Percentiles rank a stretch among this genome's conserved stretches.
phyloP scores from a whole-genome alignment of 1,140 invertebrate genomes.

The Macrocentrus cingulum region DNA sequence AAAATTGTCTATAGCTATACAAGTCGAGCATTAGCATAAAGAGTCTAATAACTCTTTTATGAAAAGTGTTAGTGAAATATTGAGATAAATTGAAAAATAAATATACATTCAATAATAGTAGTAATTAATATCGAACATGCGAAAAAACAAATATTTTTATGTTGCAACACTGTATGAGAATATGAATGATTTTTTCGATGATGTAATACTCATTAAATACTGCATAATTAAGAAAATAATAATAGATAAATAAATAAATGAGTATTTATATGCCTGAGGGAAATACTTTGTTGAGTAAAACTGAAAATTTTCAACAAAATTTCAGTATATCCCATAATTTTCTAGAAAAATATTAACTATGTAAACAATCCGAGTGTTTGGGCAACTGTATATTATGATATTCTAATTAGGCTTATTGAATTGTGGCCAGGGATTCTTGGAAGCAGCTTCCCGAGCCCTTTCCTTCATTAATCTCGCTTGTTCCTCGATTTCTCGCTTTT shows the following conservation, averaged over 20 bases:
- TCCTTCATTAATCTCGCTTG: conserved; percentile 59
- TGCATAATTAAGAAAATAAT: conserved; percentile 3
- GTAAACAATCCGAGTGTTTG: background rate
- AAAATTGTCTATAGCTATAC: no score
- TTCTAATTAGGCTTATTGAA: conserved; percentile 57
- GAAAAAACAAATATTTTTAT: no score
- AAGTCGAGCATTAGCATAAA: conserved; percentile 13
- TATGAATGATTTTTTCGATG: background rate
- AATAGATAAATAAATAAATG: conserved; percentile 2
- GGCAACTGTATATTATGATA: conserved; percentile 1
- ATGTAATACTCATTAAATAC: conserved; percentile 14
- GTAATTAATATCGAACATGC: no score
- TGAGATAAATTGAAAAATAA: background rate
- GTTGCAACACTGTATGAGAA: no score
- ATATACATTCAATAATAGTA: no score
- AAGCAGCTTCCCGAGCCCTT: conserved; percentile 49
- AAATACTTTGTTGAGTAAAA: no score
- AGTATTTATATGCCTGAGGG: background rate
- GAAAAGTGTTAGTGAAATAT: background rate
- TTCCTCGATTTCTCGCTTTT: conserved; percentile 69
- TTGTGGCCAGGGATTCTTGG: conserved; percentile 58
- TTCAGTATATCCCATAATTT: no score
- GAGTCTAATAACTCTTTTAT: background rate
- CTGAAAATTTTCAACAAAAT: no score
- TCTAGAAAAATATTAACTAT: background rate